A percentile compares a stretch with the other conserved stretches of the same genome.
Evolutionary conservation across 2,113 vertebrate species (phyloP).

Genomic region (Oryctolagus cuniculus): mOryCun1.1 NC_091441.1:113406001-113406500

Average conservation of each 20-base stretch:
- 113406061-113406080: neutral
- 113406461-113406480: neutral
- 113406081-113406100: neutral
- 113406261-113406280: neutral
- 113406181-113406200: neutral
- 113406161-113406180: neutral
- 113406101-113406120: neutral
- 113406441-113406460: neutral
- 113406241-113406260: no score
- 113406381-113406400: neutral
- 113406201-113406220: neutral
- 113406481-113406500: neutral
- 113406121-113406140: neutral
- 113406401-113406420: neutral
- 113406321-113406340: neutral
- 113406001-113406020: neutral
- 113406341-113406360: no score
- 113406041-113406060: neutral
- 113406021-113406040: neutral
- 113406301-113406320: neutral
- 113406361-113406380: neutral
- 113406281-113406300: neutral
- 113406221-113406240: neutral
- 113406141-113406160: neutral
- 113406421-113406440: accelerated